These are phyloP conservation scores for Drosophila trapezifrons DNA, from an alignment of 1,140 invertebrate species.

Conservation along the genomic window DNA sequence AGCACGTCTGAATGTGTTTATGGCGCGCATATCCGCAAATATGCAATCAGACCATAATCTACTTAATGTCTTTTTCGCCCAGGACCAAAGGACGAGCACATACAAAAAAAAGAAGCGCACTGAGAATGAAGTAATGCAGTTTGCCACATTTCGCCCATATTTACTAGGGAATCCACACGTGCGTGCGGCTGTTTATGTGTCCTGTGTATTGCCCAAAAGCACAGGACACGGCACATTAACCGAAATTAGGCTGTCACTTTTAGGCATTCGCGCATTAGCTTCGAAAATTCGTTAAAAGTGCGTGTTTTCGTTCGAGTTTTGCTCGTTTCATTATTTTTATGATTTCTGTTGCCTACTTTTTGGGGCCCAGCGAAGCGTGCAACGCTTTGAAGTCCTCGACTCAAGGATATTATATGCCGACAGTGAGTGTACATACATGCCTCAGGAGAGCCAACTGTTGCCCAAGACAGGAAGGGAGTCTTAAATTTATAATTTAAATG, in stretches of 20 bases:
- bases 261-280: conserved; percentile 48
- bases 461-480: neutral
- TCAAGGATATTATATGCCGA: conserved; percentile 11
- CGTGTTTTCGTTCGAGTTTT: conserved; percentile 30
- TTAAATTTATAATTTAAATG: conserved; percentile 9
- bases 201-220: conserved; percentile 29
- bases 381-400: conserved; percentile 63
- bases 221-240: conserved; percentile 69
- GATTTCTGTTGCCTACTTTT: conserved; percentile 65
- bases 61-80: conserved; percentile 79
- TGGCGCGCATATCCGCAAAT: conserved; percentile 82
- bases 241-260: conserved; percentile 77
- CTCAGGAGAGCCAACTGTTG: conserved; percentile 9
- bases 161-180: conserved; percentile 16
- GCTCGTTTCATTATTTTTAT: conserved; percentile 25
- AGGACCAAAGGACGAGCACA: conserved; percentile 3
- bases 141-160: conserved; percentile 52
- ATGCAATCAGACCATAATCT: conserved; percentile 83
- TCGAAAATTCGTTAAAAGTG: conserved; percentile 53
- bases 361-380: conserved; percentile 56
- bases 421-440: neutral
- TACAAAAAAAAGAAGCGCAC: conserved; percentile 44
- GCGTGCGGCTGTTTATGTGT: conserved; percentile 32
- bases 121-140: conserved; percentile 77
- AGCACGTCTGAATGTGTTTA: conserved; percentile 82